Conservation (phyloP, 2,888 invertebrate genomes). For the Laothoe populi region DNA sequence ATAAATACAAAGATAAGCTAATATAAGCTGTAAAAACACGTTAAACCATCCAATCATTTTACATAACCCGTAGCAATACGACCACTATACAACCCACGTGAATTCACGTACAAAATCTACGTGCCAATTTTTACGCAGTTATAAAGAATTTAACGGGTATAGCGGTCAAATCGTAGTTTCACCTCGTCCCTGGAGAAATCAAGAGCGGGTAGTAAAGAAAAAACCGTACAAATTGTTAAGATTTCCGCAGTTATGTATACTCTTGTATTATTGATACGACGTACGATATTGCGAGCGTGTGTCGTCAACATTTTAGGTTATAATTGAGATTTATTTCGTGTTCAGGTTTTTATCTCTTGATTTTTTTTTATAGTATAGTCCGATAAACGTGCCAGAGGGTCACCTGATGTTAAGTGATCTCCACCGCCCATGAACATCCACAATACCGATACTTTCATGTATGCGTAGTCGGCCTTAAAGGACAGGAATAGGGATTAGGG, state of each 20-base stretch:
- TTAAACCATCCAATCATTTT: neutral
- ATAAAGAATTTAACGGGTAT: conserved; percentile 60
- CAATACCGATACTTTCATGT: too few species aligned
- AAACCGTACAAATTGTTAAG: conserved; percentile 23
- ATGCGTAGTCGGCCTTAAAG: too few species aligned
- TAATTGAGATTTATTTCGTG: neutral
- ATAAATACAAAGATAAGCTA: too few species aligned
- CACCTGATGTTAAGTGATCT: too few species aligned
- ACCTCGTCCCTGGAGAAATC: conserved; percentile 36
- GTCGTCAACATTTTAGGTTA: neutral
- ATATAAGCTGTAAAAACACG: too few species aligned
- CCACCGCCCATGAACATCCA: too few species aligned
- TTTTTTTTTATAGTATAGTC: too few species aligned
- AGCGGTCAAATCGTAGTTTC: conserved; percentile 49
- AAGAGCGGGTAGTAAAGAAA: conserved; percentile 17
- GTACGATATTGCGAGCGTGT: conserved; percentile 32
- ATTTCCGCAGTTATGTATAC: conserved; percentile 24
- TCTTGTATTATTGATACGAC: conserved; percentile 26
- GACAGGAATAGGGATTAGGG: too few species aligned
- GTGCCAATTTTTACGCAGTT: conserved; percentile 48
- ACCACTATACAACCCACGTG: neutral
- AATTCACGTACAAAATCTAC: conserved; percentile 15
- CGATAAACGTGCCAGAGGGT: too few species aligned
- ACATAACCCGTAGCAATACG: neutral
- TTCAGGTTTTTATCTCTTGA: too few species aligned